These are phyloP conservation scores for Mola mola DNA, from an alignment of 2,113 vertebrate genomes.

Conservation along the genomic window DNA sequence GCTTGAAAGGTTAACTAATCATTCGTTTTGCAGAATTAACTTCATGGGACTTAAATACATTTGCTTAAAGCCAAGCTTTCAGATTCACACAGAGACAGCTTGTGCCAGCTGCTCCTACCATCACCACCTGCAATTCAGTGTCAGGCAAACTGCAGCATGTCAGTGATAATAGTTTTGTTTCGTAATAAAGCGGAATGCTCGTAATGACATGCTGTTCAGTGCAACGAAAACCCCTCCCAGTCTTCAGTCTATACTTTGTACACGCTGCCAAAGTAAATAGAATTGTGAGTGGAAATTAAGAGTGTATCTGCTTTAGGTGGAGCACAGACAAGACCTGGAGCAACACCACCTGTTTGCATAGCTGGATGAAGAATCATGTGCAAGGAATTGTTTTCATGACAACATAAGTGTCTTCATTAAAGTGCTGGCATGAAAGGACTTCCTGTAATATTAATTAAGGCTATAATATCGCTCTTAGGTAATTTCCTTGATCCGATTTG, in stretches of 20 bases:
- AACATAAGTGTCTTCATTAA: not conserved
- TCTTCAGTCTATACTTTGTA: not conserved
- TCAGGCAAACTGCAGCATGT: slow-evolving; percentile 26
- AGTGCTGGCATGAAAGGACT: not conserved
- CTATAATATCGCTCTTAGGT: too few relatives aligned
- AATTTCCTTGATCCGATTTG: slow-evolving; percentile 6
- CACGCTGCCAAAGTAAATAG: not conserved
- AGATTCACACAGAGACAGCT: not conserved
- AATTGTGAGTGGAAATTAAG: not conserved
- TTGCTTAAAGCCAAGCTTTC: not conserved
- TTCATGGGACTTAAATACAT: too few relatives aligned
- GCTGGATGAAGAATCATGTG: not conserved
- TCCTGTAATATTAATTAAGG: not conserved
- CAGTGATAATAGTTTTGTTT: slow-evolving; percentile 38
- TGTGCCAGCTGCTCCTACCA: not conserved
- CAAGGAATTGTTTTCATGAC: not conserved
- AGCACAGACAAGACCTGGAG: slow-evolving; percentile 1
- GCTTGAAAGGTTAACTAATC: not conserved
- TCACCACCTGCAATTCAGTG: not conserved
- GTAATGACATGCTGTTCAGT: not conserved
- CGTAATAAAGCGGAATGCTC: slow-evolving; percentile 40
- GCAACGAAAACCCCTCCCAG: slow-evolving; percentile 14
- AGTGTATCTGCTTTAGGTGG: slow-evolving; percentile 22
- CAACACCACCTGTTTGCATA: not conserved
- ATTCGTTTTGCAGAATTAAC: not conserved